phyloP scores from a whole-genome alignment of 2,797 vertebrate species.

The Corythornis leucogaster region DNA sequence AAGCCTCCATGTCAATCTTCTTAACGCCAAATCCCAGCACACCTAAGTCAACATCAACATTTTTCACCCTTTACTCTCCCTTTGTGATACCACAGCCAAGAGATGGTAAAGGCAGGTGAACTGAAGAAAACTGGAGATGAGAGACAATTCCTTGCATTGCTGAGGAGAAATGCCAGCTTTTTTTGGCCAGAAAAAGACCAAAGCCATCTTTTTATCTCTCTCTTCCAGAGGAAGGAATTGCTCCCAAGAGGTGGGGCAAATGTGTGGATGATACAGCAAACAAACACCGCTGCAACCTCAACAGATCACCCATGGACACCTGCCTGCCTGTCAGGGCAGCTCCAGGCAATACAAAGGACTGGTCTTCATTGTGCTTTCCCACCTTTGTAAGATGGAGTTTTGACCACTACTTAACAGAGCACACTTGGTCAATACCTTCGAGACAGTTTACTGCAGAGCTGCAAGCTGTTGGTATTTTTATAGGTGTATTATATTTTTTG shows the following conservation, averaged over 20 bases:
- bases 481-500: neutral
- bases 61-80: neutral
- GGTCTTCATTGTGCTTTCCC: neutral
- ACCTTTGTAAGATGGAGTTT: neutral
- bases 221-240: neutral
- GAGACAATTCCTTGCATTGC: neutral
- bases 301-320: rapidly evolving
- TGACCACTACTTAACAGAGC: neutral
- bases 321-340: neutral
- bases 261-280: neutral
- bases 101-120: neutral
- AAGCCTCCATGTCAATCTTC: neutral
- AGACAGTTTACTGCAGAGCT: neutral
- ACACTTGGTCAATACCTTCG: neutral
- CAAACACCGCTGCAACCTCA: neutral
- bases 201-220: neutral
- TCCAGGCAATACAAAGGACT: neutral
- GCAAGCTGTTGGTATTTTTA: neutral
- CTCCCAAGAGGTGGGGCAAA: neutral
- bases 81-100: neutral
- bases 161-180: neutral
- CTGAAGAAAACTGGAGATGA: neutral
- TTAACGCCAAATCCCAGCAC: neutral
- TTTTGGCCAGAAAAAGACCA: neutral
- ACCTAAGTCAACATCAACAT: conserved; percentile 5